Conservation (phyloP, 1,140 invertebrate species). For the Semibalanus balanoides region DNA sequence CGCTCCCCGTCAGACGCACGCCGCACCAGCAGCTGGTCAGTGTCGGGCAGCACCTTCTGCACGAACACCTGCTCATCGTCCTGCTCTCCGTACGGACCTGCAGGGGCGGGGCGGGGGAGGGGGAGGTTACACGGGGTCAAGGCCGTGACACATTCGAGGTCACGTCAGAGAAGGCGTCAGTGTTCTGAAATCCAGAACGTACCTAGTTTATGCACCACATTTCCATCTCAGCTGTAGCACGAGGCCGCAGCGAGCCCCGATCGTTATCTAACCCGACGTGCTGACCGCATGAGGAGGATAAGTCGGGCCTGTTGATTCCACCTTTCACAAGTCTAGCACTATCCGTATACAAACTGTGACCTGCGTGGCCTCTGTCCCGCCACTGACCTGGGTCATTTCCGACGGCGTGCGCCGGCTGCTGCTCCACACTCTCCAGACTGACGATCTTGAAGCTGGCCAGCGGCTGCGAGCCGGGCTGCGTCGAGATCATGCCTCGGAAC, state of each 20-base stretch:
- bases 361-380: too few relatives aligned
- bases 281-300: too few relatives aligned
- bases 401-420: constrained; percentile 28
- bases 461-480: constrained; percentile 90
- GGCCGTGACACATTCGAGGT: too few relatives aligned
- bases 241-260: too few relatives aligned
- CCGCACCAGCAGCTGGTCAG: constrained; percentile 83
- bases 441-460: constrained; percentile 92
- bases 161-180: too few relatives aligned
- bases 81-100: constrained; percentile 91
- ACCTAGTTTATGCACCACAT: too few relatives aligned
- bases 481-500: constrained; percentile 88
- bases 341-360: too few relatives aligned
- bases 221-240: too few relatives aligned
- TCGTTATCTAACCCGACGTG: too few relatives aligned
- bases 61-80: constrained; percentile 96
- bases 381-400: constrained; percentile 15
- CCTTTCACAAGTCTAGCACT: constrained; percentile 24
- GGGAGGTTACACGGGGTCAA: too few relatives aligned
- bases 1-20: constrained; percentile 87
- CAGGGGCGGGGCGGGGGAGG: too few relatives aligned
- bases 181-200: too few relatives aligned
- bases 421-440: constrained; percentile 69
- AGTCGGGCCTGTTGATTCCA: constrained; percentile 49
- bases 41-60: constrained; percentile 93